Base-by-base conservation (phyloP, 2,797 vertebrate genomes). In the Bovichtus variegatus region DNA sequence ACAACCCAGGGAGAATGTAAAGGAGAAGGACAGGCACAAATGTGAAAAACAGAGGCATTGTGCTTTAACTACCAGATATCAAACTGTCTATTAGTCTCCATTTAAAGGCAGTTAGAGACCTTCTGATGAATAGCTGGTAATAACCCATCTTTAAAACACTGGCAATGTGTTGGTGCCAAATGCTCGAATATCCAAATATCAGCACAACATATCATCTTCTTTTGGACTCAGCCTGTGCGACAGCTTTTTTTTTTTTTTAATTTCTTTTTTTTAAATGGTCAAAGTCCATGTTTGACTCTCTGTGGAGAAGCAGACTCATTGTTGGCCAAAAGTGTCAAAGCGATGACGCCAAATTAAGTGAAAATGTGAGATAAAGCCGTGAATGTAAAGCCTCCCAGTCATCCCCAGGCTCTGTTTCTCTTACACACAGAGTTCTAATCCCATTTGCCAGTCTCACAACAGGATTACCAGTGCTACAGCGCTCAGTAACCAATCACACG, bases 371-470 rank as follows among this genome's bases (percentile, higher is more conserved):
- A 86, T 83, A 84, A 82, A 84, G 76, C 81, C 29, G 59, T 72
- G 74, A 80, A 87, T 74, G 77, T 86, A 72, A 79, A 86, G 80
- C 80, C 75, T 75, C 69, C 25, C 68, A 60, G 80, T 75, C 83
- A 59, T 82, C 88, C 82, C 73, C 57, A 16, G 55, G 78, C 78
- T 86, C 78, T 76, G 82, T 92, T 86, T 86, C 85, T 82, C 79
- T 87, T 84, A 86, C 83, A 87, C 91, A 85, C 93, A 70, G 38
- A 75, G 69, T 79, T 83, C 87, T 95, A 95, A 95, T 95, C 94
- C 91, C 91, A 95, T 95, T 95, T 93, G 87, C 88, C 88, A 82
- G 87, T 82, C 88, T 90, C 91, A 91, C 90, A 93, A 93, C 92
- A 93, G 92, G 93, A 95, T 94, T 94, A 95, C 88, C 87, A 91